Conservation (phyloP, 2,888 invertebrate species). For the Zootermopsis nevadensis region DNA sequence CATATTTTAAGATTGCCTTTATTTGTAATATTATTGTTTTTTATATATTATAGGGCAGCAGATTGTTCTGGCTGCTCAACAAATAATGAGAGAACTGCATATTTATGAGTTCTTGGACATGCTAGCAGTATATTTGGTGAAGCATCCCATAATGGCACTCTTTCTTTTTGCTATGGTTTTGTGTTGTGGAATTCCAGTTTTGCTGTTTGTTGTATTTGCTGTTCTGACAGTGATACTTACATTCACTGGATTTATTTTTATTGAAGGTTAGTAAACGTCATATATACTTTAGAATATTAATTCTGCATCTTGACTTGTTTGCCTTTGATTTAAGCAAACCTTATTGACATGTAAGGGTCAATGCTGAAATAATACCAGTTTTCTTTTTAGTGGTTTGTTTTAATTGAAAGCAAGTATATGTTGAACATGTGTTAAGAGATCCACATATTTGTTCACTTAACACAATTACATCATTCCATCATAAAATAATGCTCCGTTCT, state of each 20-base stretch:
- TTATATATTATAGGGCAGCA: constrained; percentile 42
- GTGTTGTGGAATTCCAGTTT: constrained; percentile 51
- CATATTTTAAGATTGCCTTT: not conserved
- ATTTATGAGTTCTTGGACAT: constrained; percentile 44
- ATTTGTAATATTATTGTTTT: not conserved
- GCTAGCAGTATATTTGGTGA: constrained; percentile 43
- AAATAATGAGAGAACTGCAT: constrained; percentile 41
- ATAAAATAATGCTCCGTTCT: too few species aligned
- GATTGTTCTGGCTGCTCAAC: not conserved
- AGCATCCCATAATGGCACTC: constrained; percentile 50
- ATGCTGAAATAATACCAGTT: too few species aligned
- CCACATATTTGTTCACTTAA: too few species aligned
- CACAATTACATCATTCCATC: too few species aligned
- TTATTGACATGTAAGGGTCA: too few species aligned
- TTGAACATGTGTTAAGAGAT: too few species aligned
- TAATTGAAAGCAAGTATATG: too few species aligned
- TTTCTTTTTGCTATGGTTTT: constrained; percentile 47
- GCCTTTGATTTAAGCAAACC: too few species aligned
- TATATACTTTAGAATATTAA: too few species aligned
- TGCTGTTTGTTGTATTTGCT: constrained; percentile 51
- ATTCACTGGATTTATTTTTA: constrained; percentile 51
- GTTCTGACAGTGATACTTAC: constrained; percentile 50
- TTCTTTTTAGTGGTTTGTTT: too few species aligned
- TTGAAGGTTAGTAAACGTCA: constrained; percentile 49
- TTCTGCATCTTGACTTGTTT: too few species aligned